phyloP scores from a whole-genome alignment of 2,797 vertebrate genomes.

The Onychomys torridus region DNA sequence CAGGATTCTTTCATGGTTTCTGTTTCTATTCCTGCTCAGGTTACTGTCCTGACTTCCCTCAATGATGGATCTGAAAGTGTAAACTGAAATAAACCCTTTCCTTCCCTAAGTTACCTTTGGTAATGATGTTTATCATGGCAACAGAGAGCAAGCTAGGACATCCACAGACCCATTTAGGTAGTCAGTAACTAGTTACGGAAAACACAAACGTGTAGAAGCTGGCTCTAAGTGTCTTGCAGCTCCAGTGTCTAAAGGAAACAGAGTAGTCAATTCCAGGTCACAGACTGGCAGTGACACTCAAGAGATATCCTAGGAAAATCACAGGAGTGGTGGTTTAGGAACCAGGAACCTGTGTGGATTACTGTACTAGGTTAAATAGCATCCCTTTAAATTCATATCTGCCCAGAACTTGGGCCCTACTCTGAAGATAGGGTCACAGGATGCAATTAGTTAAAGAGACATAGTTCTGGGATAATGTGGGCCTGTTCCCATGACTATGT shows the following conservation, averaged over 20 bases:
- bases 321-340: not conserved
- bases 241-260: not conserved
- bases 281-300: not conserved
- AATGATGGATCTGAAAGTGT: not conserved
- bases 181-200: not conserved
- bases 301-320: not conserved
- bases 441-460: not conserved
- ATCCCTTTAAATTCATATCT: not conserved
- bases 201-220: not conserved
- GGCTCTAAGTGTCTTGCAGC: not conserved
- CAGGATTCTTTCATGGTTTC: not conserved
- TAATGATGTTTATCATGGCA: not conserved
- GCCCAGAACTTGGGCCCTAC: not conserved
- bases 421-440: not conserved
- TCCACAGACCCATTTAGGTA: not conserved
- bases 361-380: not conserved
- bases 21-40: not conserved
- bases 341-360: not conserved
- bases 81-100: not conserved
- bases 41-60: not conserved
- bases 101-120: not conserved
- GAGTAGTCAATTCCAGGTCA: not conserved
- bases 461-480: not conserved
- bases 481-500: not conserved
- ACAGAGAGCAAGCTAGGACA: not conserved